phyloP scores from a whole-genome alignment of 2,888 invertebrate genomes.

The Phortica magna region DNA sequence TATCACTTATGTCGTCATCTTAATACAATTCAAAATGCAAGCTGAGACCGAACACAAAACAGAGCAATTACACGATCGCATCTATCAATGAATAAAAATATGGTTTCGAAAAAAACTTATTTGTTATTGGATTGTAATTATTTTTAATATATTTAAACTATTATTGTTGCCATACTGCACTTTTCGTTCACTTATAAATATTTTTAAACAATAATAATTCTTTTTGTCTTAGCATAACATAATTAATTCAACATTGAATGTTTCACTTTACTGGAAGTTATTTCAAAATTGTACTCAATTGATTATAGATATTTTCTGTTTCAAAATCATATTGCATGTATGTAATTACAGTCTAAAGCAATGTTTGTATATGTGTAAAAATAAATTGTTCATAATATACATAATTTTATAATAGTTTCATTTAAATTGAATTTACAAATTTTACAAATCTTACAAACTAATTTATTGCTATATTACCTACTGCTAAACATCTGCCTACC shows the following conservation, averaged over 20 bases:
- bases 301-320: not conserved
- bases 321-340: not conserved
- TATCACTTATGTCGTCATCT: conserved; percentile 64
- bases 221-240: not conserved
- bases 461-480: conserved; percentile 58
- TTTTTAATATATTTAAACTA: conserved; percentile 57
- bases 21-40: conserved; percentile 75
- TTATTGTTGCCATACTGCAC: conserved; percentile 63
- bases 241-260: conserved; percentile 39
- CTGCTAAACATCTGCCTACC: conserved; percentile 70
- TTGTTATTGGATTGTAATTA: conserved; percentile 16
- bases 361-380: conserved; percentile 48
- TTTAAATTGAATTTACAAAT: conserved; percentile 14
- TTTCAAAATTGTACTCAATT: conserved; percentile 53
- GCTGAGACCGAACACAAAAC: not conserved
- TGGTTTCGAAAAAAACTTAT: not conserved
- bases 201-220: conserved; percentile 2
- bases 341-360: not conserved
- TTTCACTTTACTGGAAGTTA: conserved; percentile 49
- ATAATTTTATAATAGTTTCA: not conserved
- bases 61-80: no score
- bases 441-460: conserved; percentile 52
- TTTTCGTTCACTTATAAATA: conserved; percentile 27
- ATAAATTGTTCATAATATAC: conserved; percentile 6
- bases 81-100: no score